phyloP scores from a whole-genome alignment of 2,113 vertebrate species.

The Melanostigma gelatinosum region DNA sequence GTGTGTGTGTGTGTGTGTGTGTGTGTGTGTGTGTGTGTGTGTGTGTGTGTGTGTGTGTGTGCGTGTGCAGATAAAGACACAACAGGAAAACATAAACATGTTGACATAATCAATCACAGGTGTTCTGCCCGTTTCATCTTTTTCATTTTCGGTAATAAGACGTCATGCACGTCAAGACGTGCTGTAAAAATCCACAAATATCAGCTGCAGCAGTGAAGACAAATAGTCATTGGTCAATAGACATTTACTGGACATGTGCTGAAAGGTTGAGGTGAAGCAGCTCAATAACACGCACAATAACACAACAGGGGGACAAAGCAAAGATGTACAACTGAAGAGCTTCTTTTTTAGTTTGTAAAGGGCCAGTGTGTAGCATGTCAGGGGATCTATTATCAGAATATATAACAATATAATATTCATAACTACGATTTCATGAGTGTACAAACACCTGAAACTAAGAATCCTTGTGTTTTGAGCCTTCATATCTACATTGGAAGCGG shows the following conservation, averaged over 20 bases:
- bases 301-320: not conserved
- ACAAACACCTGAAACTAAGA: too few relatives aligned
- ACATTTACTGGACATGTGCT: too few relatives aligned
- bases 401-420: too few relatives aligned
- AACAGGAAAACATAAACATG: conserved; percentile 1
- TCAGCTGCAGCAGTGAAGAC: not conserved
- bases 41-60: conserved; percentile 4
- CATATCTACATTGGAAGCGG: too few relatives aligned
- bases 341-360: not conserved
- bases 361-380: too few relatives aligned
- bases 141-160: not conserved
- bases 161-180: not conserved
- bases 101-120: not conserved
- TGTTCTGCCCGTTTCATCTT: not conserved
- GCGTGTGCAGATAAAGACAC: conserved; percentile 16
- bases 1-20: conserved; percentile 3
- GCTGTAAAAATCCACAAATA: not conserved
- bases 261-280: not conserved
- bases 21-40: conserved; percentile 7
- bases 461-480: too few relatives aligned
- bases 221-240: not conserved
- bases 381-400: too few relatives aligned
- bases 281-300: not conserved
- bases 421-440: too few relatives aligned
- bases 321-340: not conserved